Evolutionary conservation across 2,113 vertebrate species (phyloP).

Genomic region (Sitta europaea): DNA sequence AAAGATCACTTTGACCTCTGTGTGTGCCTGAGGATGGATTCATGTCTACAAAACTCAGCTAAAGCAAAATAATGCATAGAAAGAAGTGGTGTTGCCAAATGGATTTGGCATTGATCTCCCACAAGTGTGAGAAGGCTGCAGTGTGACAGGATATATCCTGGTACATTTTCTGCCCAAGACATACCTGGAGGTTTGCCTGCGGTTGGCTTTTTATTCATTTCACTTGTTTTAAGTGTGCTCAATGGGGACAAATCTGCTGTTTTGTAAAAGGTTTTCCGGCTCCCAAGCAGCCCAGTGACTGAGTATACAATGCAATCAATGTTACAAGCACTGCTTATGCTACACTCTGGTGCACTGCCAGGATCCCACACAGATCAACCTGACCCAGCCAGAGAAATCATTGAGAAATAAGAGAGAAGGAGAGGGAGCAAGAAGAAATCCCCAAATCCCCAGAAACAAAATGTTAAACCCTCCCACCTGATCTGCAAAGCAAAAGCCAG

Average conservation of each 20-base stretch:
- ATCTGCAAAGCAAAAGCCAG: constrained; percentile 55
- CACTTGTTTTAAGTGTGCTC: not conserved
- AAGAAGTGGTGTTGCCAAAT: not conserved
- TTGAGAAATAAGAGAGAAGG: constrained; percentile 34
- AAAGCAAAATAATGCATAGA: not conserved
- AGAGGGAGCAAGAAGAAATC: constrained; percentile 25
- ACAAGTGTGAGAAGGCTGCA: not conserved
- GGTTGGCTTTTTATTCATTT: not conserved
- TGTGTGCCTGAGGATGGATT: not conserved
- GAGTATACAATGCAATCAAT: not conserved
- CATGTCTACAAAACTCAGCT: not conserved
- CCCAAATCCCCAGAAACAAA: constrained; percentile 46
- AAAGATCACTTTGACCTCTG: not conserved
- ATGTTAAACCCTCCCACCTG: constrained; percentile 61
- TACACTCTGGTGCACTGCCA: constrained; percentile 42
- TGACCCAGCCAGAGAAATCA: constrained; percentile 53
- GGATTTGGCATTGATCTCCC: not conserved
- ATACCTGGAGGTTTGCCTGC: not conserved
- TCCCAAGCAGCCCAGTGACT: not conserved
- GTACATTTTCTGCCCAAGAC: not conserved
- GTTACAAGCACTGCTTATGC: constrained; percentile 32
- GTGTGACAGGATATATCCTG: not conserved
- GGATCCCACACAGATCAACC: constrained; percentile 56
- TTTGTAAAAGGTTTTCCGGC: constrained; percentile 21
- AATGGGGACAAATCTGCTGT: not conserved